Evolutionary conservation across 2,113 vertebrate species (phyloP).

Genomic region (Clinocottus analis): DNA sequence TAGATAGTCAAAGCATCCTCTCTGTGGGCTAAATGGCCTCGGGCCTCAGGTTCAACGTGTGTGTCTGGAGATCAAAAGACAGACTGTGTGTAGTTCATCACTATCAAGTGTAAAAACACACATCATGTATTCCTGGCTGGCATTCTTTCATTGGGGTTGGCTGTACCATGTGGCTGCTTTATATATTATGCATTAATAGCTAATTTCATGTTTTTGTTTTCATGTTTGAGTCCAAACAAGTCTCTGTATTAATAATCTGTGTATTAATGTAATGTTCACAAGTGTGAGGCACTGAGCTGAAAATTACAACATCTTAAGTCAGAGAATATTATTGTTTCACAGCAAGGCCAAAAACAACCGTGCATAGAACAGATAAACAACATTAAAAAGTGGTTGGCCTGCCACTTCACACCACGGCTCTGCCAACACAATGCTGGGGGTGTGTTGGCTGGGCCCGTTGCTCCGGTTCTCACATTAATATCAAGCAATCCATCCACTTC

Average conservation of each 20-base stretch:
- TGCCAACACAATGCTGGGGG: background rate
- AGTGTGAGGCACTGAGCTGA: background rate
- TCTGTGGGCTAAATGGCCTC: slow-evolving; percentile 26
- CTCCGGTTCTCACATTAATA: slow-evolving; percentile 21
- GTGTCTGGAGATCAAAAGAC: slow-evolving; percentile 27
- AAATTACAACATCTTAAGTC: slow-evolving; percentile 2
- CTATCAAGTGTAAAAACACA: slow-evolving; percentile 13
- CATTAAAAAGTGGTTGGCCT: slow-evolving; percentile 10
- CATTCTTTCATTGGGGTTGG: background rate
- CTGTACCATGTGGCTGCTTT: background rate
- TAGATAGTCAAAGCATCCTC: slow-evolving; percentile 47
- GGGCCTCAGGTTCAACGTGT: background rate
- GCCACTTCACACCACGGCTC: background rate
- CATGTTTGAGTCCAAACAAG: background rate
- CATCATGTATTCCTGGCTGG: background rate
- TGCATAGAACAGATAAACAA: background rate
- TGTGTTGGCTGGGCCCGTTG: slow-evolving; percentile 8
- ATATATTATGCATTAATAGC: background rate
- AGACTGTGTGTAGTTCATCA: slow-evolving; percentile 18
- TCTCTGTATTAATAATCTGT: background rate
- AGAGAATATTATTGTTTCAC: slow-evolving; percentile 1
- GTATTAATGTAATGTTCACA: background rate
- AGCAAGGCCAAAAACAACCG: background rate
- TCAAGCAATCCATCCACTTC: slow-evolving; percentile 19
- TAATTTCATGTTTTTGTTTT: background rate